Evolutionary conservation across 2,113 vertebrate species (phyloP).

Genomic region (Opisthocomus hoazin): DNA sequence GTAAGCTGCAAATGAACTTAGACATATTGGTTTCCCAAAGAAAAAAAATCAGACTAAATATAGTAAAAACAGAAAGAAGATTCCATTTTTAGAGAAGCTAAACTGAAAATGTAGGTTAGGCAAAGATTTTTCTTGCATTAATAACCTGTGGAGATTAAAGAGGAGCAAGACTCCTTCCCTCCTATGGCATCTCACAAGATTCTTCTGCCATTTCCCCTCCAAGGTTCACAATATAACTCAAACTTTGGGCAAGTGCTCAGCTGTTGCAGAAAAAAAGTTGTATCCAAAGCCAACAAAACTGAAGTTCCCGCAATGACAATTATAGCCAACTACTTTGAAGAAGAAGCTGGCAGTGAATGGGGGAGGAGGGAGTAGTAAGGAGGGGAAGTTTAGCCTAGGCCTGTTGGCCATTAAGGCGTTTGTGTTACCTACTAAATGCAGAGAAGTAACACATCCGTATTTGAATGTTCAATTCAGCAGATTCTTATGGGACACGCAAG

Average conservation of each 20-base stretch:
- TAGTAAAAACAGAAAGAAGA: background rate
- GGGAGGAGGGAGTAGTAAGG: background rate
- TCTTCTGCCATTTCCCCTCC: background rate
- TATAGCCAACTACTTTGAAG: background rate
- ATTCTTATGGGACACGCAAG: background rate
- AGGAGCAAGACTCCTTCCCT: background rate
- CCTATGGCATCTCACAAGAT: background rate
- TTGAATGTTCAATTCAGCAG: background rate
- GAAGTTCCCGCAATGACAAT: background rate
- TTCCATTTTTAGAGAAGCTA: background rate
- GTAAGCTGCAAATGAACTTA: background rate
- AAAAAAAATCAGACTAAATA: background rate
- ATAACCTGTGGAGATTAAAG: background rate
- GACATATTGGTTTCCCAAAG: background rate
- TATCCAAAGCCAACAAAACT: background rate
- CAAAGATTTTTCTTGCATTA: background rate
- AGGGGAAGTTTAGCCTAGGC: background rate
- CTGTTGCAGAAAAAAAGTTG: rapidly evolving
- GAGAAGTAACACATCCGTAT: background rate
- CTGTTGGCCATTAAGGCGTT: background rate
- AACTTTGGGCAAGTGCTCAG: background rate
- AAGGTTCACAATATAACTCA: background rate
- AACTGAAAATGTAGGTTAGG: background rate
- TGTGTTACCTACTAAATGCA: background rate
- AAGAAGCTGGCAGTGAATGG: background rate